Evolutionary conservation across 2,888 invertebrate genomes (phyloP).

Genomic region (Chaetogeoica ovagalla): DNA sequence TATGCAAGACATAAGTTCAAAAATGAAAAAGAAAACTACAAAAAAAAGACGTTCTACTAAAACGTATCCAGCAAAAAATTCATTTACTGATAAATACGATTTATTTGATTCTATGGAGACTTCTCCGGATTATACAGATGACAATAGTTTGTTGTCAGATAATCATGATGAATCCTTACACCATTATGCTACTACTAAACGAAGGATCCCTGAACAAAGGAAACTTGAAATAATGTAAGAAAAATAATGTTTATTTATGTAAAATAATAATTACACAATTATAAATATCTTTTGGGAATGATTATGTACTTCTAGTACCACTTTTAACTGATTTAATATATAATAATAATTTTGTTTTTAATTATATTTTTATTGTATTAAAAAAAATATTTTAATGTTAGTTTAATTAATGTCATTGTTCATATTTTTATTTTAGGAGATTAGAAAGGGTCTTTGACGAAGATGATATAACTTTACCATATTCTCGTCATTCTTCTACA

Average conservation of each 20-base stretch:
- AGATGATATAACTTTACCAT: not conserved
- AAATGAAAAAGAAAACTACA: not conserved
- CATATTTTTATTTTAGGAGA: slow-evolving; percentile 9
- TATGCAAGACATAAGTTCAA: slow-evolving; percentile 5
- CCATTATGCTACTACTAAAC: not conserved
- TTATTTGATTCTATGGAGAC: slow-evolving; percentile 5
- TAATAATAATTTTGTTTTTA: not conserved
- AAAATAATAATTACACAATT: not conserved
- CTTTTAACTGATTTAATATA: not conserved
- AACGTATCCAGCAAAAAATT: slow-evolving; percentile 35
- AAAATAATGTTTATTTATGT: not conserved
- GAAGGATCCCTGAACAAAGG: not conserved
- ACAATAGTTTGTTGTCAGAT: slow-evolving; percentile 16
- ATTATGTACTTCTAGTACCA: too few species aligned
- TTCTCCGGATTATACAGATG: slow-evolving; percentile 14
- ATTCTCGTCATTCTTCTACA: not conserved
- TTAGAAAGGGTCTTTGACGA: slow-evolving; percentile 12
- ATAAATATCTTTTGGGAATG: too few species aligned
- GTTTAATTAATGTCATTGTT: too few species aligned
- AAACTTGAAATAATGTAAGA: slow-evolving; percentile 25
- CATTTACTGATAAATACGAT: slow-evolving; percentile 13
- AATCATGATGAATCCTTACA: not conserved
- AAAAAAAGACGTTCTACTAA: slow-evolving; percentile 33
- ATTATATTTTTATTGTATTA: too few species aligned
- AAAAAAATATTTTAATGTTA: too few species aligned